Evolutionary conservation across 1,140 invertebrate genomes (phyloP), one percentile per base, ranked within the genome.

Genomic region (Cotesia typhae): DNA sequence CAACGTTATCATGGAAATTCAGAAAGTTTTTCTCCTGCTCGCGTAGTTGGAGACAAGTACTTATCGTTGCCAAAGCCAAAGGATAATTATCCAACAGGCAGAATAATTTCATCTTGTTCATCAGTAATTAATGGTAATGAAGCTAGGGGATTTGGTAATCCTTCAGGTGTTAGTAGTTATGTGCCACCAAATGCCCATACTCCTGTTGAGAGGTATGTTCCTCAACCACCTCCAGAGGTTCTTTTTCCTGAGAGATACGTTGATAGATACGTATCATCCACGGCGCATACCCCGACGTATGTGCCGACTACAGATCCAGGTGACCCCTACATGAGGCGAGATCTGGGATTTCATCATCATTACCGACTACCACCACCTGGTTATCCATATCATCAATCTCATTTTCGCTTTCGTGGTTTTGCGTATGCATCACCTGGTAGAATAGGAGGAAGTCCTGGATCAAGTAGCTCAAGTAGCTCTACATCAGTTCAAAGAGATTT

Each of bases 171-270:
- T 10, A 86, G 35, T 37, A 67, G 88, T 60, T 92, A 92, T 71
- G 88, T 91, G 70, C 90, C 90, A 1, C 91, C 91, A 3, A 89
- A 90, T 65, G 90, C 91, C 51, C 91, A 92, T 81, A 90, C 90
- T 72, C 91, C 91, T 5, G 91, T 92, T 59, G 91, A 92, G 82
- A 87, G 91, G 67, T 85, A 91, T 75, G 90, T 91, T 72, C 91
- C 91, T 51, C 87, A 89, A 72, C 90, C 89, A 53, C 88, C 88
- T 4, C 88, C 89, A 61, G 86, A 88, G 80, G 87, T 88, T 68
- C 79, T 86, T 4, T 87, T 86, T 17, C 82, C 85, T 3, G 85
- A 87, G 2, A 80, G 87, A 68, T 88, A 87, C 65, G 82, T 88
- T 63, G 87, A 88, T 20, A 75, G 85, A 51, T 91, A 90, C 79